Evolutionary conservation across 2,797 vertebrate genomes (phyloP), one percentile per base, ranked within the genome.

Genomic region (Scarus forsteni): DNA sequence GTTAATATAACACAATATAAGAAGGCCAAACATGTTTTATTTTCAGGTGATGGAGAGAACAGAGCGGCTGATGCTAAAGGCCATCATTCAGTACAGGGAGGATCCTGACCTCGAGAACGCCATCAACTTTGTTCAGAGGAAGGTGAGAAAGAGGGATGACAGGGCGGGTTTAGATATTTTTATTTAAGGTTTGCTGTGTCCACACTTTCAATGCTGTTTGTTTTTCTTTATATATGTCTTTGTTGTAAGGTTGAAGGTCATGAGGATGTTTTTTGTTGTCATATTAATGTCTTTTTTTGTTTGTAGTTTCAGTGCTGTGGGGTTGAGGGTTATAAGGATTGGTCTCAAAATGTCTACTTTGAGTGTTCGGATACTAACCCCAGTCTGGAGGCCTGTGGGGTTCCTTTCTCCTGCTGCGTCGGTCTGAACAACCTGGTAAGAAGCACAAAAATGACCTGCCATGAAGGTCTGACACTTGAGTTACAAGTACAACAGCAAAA

Each of bases 101-200:
- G 95, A 96, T 80, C 82, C 70, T 36, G 95, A 96, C 79, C 88
- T 96, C 81, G 95, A 96, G 81, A 96, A 96, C 66, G 91, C 93
- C 70, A 95, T 96, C 14, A 93, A 96, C 88, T 96, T 94, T 70
- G 73, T 96, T 45, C 95, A 96, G 89, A 96, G 95, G 88, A 96
- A 96, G 94, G 95, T 96, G 44, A 66, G 27, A 16, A 52, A 12
- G 13, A 15, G 12, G 44, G 27, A 18, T 39, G 2, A 27, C 15
- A 18, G 27, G 16, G 15, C 6, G 4, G 19, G 10, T 27, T 16
- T 57, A 1, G 43, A 8, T 0, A 6, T 43, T 9, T 6, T 9
- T 5, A 1, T 3, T 49, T 16, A 55, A 1, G 5, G 39, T 19
- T 15, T 18, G 54, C 6, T 59, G 27, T 79, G 61, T 56, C 7